A percentile compares a stretch with the other conserved stretches of the same genome.
Conservation (phyloP, 1,140 invertebrate species). For the Fopius arisanus region DNA sequence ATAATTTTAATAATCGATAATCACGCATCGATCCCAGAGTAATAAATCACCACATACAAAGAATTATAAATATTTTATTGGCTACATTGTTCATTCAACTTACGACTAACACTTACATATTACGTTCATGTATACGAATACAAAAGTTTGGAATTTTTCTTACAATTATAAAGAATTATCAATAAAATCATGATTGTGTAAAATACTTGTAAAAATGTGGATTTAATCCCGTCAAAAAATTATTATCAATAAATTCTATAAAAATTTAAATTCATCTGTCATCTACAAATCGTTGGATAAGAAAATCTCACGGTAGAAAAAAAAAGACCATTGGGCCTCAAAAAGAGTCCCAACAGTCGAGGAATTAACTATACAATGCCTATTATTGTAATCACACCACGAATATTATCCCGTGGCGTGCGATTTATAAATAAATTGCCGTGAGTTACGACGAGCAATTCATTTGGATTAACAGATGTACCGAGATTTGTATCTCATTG, state of each 20-base stretch:
- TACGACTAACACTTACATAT: neutral
- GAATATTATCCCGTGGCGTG: neutral
- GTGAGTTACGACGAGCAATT: neutral
- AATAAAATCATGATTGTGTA: neutral
- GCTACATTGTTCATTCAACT: constrained; percentile 5
- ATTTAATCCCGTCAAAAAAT: neutral
- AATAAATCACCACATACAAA: constrained; percentile 1
- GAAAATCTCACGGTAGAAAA: neutral
- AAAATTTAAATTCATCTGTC: neutral
- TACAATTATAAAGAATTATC: neutral
- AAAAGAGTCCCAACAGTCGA: neutral
- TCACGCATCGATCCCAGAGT: neutral
- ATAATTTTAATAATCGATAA: neutral
- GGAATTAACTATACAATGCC: constrained; percentile 2
- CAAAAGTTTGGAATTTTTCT: neutral
- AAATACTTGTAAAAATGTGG: constrained; percentile 4
- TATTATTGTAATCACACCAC: neutral
- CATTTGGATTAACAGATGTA: neutral
- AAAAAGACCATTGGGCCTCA: neutral
- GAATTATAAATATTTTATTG: constrained; percentile 31
- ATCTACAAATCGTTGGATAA: neutral
- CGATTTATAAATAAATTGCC: neutral
- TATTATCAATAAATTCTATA: constrained; percentile 1
- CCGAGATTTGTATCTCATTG: constrained; percentile 10
- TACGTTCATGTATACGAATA: constrained; percentile 19